Conservation (phyloP, 37 sponge, comb jelly and placozoan genomes). For the Amphimedon queenslandica region DNA sequence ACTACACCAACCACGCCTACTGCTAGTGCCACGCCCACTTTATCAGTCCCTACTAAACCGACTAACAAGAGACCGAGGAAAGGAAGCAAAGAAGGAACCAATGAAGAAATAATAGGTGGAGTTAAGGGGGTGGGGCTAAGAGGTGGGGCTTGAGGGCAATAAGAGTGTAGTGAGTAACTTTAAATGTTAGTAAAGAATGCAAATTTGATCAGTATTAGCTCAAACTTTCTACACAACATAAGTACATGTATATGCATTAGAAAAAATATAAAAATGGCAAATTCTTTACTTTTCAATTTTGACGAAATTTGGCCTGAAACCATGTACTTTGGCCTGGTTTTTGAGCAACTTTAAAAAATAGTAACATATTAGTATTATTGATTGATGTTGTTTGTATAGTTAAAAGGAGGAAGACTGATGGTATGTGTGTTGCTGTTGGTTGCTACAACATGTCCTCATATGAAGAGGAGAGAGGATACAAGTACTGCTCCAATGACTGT, state of each 20-base stretch:
- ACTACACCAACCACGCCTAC: background rate
- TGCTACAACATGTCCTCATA: constrained; percentile 59
- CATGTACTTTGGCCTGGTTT: too few species aligned
- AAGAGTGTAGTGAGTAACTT: background rate
- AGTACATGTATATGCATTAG: too few species aligned
- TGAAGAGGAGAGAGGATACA: constrained; percentile 53
- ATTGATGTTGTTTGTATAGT: too few species aligned
- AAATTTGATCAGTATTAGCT: too few species aligned
- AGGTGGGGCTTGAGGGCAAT: background rate
- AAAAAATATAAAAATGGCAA: too few species aligned
- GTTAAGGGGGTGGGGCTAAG: background rate
- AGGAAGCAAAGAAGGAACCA: background rate
- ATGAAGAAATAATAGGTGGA: background rate
- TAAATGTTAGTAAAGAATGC: too few species aligned
- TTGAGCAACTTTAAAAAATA: too few species aligned
- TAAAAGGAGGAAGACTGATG: constrained; percentile 15
- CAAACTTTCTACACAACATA: too few species aligned
- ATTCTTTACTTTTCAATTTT: too few species aligned
- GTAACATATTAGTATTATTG: too few species aligned
- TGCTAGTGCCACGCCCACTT: background rate
- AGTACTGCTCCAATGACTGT: constrained; percentile 77
- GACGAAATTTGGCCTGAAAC: too few species aligned
- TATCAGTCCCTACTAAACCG: background rate
- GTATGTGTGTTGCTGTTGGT: constrained; percentile 29
- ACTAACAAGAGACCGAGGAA: background rate